phyloP scores from a whole-genome alignment of 2,113 vertebrate species.

The Symphodus melops region DNA sequence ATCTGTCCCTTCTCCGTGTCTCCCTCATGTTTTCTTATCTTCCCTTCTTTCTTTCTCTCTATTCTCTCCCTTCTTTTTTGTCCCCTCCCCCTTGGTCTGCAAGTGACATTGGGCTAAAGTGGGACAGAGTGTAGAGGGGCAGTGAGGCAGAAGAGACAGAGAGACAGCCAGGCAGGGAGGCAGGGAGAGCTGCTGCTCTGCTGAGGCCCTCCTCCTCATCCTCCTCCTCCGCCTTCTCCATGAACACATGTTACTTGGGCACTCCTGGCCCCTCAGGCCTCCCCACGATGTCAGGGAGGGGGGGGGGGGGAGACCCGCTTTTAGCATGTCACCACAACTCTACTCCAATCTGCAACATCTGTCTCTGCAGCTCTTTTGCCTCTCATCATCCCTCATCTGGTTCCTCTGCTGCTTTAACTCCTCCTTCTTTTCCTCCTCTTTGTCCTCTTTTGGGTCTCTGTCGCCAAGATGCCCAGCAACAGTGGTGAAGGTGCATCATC shows the following conservation, averaged over 20 bases:
- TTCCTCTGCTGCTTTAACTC: conserved; percentile 42
- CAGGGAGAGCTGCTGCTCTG: conserved; percentile 59
- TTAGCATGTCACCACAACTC: conserved; percentile 75
- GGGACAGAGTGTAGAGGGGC: conserved; percentile 79
- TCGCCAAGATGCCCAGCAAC: conserved; percentile 80
- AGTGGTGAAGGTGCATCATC: conserved; percentile 66
- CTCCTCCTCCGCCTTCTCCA: conserved; percentile 6
- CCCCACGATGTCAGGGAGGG: conserved; percentile 49
- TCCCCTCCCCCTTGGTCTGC: conserved; percentile 73
- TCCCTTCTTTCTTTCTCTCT: conserved; percentile 19
- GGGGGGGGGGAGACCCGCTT: conserved; percentile 48
- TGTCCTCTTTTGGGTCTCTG: conserved; percentile 75
- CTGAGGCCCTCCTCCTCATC: conserved; percentile 15
- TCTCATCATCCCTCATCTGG: conserved; percentile 58
- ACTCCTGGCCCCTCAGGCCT: conserved; percentile 70
- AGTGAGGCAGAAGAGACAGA: conserved; percentile 81
- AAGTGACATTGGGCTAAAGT: conserved; percentile 82
- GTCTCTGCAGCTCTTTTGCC: conserved; percentile 65
- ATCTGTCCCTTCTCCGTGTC: conserved; percentile 25
- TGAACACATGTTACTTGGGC: conserved; percentile 50
- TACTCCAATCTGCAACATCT: conserved; percentile 76
- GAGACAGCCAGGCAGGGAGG: conserved; percentile 72
- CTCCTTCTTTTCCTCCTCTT: conserved; percentile 64
- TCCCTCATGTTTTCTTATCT: background rate
- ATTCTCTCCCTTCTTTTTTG: conserved; percentile 10